Evolutionary conservation across 2,888 invertebrate species (phyloP).

Genomic region (Gibbula magus): DNA sequence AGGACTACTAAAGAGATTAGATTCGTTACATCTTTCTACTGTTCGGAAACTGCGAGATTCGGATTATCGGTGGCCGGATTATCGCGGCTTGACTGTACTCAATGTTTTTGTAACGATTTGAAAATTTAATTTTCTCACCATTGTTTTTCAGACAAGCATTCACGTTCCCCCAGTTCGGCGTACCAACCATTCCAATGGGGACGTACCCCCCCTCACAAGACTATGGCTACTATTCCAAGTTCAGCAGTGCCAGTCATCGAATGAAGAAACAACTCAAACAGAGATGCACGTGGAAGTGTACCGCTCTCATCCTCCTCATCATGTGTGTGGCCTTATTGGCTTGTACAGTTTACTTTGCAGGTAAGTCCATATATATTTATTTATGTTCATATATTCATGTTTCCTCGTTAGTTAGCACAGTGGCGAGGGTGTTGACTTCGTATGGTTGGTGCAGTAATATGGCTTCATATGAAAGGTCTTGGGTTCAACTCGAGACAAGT

Average conservation of each 20-base stretch:
- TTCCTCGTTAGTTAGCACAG: background rate
- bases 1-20: too few species aligned
- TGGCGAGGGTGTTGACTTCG: background rate
- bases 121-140: too few species aligned
- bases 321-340: constrained; percentile 92
- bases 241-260: constrained; percentile 66
- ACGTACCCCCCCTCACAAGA: constrained; percentile 61
- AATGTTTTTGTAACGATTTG: too few species aligned
- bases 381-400: background rate
- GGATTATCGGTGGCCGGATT: too few species aligned
- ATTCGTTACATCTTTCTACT: too few species aligned
- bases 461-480: background rate
- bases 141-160: constrained; percentile 51
- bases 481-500: too few species aligned
- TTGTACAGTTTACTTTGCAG: constrained; percentile 95
- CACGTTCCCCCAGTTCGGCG: constrained; percentile 53
- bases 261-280: constrained; percentile 72
- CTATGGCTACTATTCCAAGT: constrained; percentile 69
- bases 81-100: too few species aligned
- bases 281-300: constrained; percentile 94
- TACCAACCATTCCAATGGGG: constrained; percentile 45
- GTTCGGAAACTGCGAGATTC: too few species aligned
- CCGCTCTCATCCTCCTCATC: constrained; percentile 93
- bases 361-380: constrained; percentile 83
- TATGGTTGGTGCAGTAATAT: background rate